Evolutionary conservation across 1,140 invertebrate species (phyloP).

Genomic region (Ceratina australensis): DNA sequence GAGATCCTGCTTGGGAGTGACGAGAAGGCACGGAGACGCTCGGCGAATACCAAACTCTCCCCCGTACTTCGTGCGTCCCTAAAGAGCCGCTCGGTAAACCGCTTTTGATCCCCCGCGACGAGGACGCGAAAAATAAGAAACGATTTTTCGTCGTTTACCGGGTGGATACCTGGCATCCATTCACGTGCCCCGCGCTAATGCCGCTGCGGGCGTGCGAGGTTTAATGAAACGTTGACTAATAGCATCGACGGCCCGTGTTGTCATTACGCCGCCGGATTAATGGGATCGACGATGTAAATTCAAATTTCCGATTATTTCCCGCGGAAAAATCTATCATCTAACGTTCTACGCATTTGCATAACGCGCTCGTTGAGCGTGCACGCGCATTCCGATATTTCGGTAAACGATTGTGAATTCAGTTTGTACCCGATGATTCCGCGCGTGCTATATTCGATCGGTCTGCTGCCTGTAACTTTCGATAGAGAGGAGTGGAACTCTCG

Average conservation of each 20-base stretch:
- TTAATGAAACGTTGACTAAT: slow-evolving; percentile 17
- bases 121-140: slow-evolving; percentile 25
- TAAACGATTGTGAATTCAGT: no score
- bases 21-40: slow-evolving; percentile 67
- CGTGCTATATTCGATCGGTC: no score
- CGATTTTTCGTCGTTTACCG: slow-evolving; percentile 24
- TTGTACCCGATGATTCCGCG: no score
- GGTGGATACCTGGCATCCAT: neutral
- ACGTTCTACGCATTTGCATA: no score
- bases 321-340: no score
- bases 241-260: neutral
- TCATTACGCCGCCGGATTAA: neutral
- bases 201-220: neutral
- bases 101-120: slow-evolving; percentile 12
- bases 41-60: slow-evolving; percentile 69
- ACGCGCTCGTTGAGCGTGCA: no score
- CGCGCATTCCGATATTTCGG: no score
- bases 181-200: neutral
- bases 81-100: neutral
- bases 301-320: no score
- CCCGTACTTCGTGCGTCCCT: neutral
- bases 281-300: neutral
- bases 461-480: no score
- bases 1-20: slow-evolving; percentile 62
- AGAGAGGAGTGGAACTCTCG: no score